Conservation (phyloP, 2,113 vertebrate genomes). For the Leptocoma aspasia region DNA sequence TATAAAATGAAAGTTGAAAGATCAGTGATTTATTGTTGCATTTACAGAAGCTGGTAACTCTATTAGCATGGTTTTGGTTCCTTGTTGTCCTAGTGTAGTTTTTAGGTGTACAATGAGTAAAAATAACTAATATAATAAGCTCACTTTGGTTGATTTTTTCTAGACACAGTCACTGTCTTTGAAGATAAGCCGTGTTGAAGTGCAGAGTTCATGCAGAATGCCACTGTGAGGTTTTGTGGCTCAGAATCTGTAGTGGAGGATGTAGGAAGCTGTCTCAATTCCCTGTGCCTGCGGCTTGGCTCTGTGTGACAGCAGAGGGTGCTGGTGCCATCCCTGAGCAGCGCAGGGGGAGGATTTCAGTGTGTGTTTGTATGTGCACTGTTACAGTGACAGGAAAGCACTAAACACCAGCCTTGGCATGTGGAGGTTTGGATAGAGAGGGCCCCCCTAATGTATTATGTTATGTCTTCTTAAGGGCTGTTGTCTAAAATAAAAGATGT, state of each 20-base stretch:
- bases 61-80: background rate
- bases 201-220: background rate
- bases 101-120: background rate
- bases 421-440: background rate
- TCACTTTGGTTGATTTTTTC: background rate
- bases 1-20: background rate
- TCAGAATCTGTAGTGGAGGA: background rate
- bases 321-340: conserved; percentile 3
- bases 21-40: background rate
- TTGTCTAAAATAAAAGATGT: background rate
- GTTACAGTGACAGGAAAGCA: background rate
- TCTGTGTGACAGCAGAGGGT: conserved; percentile 53
- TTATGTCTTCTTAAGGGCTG: background rate
- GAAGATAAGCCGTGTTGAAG: background rate
- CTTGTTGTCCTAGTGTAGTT: background rate
- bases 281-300: background rate
- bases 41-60: background rate
- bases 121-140: background rate
- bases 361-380: rapidly evolving
- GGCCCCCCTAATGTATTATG: background rate
- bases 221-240: background rate
- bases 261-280: background rate
- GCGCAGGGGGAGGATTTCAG: background rate
- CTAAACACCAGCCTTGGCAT: background rate
- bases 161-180: background rate